A percentile compares a stretch with the other conserved stretches of the same genome.
Conservation (phyloP, 2,888 invertebrate species). For the Coremacera marginata region DNA sequence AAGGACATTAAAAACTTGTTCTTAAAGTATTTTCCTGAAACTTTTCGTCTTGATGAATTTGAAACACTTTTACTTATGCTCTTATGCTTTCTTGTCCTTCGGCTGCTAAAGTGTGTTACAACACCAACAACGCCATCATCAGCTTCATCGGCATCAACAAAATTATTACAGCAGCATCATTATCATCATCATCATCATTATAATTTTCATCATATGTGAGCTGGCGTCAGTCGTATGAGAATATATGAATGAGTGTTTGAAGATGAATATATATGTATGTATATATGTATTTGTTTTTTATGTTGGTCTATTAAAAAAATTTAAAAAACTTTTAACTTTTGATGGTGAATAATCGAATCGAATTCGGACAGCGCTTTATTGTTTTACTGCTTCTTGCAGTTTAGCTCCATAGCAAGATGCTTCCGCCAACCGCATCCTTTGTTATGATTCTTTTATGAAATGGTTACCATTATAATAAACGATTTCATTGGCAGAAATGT, state of each 20-base stretch:
- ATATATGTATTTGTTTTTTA: not conserved
- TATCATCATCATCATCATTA: not conserved
- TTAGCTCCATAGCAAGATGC: not conserved
- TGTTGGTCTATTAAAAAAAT: not conserved
- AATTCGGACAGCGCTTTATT: not conserved
- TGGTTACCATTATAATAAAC: too few relatives aligned
- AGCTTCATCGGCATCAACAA: not conserved
- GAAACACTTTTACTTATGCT: conserved; percentile 7
- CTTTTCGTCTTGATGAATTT: conserved; percentile 18
- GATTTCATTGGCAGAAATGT: too few relatives aligned
- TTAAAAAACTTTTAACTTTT: conserved; percentile 21
- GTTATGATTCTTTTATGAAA: too few relatives aligned
- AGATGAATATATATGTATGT: not conserved
- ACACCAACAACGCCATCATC: not conserved
- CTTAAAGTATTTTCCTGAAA: conserved; percentile 30
- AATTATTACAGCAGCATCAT: not conserved
- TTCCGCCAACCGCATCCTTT: not conserved
- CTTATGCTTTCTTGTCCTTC: conserved; percentile 10
- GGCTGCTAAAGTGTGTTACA: not conserved
- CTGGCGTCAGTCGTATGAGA: not conserved
- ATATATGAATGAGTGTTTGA: not conserved
- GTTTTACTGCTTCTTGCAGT: not conserved
- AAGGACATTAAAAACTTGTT: conserved; percentile 22
- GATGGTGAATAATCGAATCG: conserved; percentile 21
- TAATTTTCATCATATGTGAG: too few relatives aligned